Conservation (phyloP, 92 coral and sea anemone species). For the Bergia sp. region DNA sequence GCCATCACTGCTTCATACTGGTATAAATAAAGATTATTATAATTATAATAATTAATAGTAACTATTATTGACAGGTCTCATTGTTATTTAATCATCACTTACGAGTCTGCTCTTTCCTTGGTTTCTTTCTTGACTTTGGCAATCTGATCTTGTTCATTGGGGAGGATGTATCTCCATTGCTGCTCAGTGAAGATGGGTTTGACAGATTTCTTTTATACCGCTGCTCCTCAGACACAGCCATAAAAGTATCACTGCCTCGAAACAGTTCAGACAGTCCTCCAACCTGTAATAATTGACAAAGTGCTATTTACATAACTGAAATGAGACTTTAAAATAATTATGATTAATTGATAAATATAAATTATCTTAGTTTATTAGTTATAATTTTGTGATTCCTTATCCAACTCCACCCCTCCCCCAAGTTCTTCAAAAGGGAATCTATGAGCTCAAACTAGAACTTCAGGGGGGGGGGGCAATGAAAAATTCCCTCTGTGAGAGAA, state of each 20-base stretch:
- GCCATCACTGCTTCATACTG: too few relatives aligned
- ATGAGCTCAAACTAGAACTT: too few relatives aligned
- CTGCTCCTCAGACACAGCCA: constrained; percentile 61
- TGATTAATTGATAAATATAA: too few relatives aligned
- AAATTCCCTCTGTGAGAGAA: too few relatives aligned
- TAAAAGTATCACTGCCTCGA: constrained; percentile 62
- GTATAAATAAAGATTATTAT: too few relatives aligned
- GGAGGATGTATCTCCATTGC: constrained; percentile 67
- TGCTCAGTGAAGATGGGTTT: constrained; percentile 84
- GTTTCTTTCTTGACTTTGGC: constrained; percentile 71
- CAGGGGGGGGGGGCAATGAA: too few relatives aligned
- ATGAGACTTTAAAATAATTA: too few relatives aligned
- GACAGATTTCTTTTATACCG: constrained; percentile 75
- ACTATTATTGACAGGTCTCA: background rate
- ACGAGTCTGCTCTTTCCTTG: constrained; percentile 59
- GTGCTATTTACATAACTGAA: background rate
- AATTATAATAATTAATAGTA: too few relatives aligned
- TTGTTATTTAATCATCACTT: background rate
- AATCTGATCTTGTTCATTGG: constrained; percentile 55
- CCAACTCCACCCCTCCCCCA: too few relatives aligned
- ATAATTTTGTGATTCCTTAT: too few relatives aligned
- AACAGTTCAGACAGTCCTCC: constrained; percentile 83
- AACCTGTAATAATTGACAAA: constrained; percentile 49
- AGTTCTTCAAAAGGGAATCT: too few relatives aligned
- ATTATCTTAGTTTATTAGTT: too few relatives aligned